Base-by-base conservation (phyloP, 1,140 invertebrate genomes). In the Lucilia cuprina region DNA sequence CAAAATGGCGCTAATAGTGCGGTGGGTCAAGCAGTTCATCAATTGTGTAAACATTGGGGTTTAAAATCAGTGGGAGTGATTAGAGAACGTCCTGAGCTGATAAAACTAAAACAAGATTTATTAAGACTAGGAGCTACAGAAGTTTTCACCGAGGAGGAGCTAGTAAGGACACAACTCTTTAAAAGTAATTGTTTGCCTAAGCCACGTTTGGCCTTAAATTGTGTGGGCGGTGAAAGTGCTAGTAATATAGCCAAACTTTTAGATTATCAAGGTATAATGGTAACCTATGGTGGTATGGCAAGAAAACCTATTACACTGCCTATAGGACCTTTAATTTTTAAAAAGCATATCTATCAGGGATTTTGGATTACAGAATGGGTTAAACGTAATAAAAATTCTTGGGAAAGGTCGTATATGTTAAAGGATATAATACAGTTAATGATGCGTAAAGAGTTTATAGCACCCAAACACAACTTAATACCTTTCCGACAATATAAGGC, bases 251-350 rank as follows among this genome's bases (percentile, higher is more conserved):
- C 96, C 50, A 93, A 96, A 74, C 93, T 95, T 87, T 92, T 98
- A 82, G 93, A 92, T 17, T 91, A 95, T 86, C 93, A 94, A 86
- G 96, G 96, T 13, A 92, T 94, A 1, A 95, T 99, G 93, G 97
- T 99, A 0, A 99, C 98, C 17, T 99, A 99, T 92, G 98, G 98
- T 74, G 98, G 96, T 30, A 99, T 99, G 98, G 97, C 97, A 0
- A 93, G 96, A 86, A 95, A 98, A 89, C 98, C 98, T 55, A 93
- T 99, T 1, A 95, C 92, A 14, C 92, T 96, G 83, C 95, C 96
- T 83, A 96, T 96, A n/a, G 94, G 95, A 13, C 93, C 94, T 77
- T 93, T 99, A 84, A 99, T 99, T 88, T 99, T 99, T 89, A 98
- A 98, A 91, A 94, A 99, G 91, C 93, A 98, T 75, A 92, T 92